These are phyloP conservation scores for Yponomeuta plumbellus DNA, from an alignment of 2,888 invertebrate species.

Conservation along the genomic window DNA sequence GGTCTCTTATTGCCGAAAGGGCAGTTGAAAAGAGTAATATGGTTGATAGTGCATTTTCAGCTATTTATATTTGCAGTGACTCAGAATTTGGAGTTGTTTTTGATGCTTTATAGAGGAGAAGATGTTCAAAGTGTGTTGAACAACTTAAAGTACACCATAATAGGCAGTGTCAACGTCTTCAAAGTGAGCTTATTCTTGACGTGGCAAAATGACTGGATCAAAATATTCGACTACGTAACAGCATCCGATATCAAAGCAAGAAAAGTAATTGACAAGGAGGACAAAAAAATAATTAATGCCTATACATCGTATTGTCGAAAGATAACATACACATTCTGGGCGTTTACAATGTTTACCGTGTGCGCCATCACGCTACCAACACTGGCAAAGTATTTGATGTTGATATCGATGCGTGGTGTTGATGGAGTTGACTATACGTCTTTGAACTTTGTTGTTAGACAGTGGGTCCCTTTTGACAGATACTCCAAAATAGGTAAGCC, in stretches of 20 bases:
- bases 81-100: neutral
- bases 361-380: neutral
- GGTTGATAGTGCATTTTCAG: neutral
- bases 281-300: neutral
- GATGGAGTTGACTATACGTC: neutral
- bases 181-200: neutral
- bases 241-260: neutral
- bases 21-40: neutral
- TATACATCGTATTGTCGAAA: neutral
- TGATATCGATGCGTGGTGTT: neutral
- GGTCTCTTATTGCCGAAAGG: neutral
- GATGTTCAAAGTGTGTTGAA: neutral
- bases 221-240: neutral
- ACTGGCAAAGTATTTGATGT: neutral
- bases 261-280: neutral
- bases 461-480: neutral
- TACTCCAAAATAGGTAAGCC: neutral
- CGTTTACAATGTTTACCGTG: neutral
- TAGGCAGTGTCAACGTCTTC: neutral
- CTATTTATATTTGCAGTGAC: neutral
- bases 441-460: neutral
- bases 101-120: neutral
- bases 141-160: neutral
- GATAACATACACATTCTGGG: neutral
- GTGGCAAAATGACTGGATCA: neutral